Base-by-base conservation (phyloP, 2,113 vertebrate species). In the Grammomys surdaster region DNA sequence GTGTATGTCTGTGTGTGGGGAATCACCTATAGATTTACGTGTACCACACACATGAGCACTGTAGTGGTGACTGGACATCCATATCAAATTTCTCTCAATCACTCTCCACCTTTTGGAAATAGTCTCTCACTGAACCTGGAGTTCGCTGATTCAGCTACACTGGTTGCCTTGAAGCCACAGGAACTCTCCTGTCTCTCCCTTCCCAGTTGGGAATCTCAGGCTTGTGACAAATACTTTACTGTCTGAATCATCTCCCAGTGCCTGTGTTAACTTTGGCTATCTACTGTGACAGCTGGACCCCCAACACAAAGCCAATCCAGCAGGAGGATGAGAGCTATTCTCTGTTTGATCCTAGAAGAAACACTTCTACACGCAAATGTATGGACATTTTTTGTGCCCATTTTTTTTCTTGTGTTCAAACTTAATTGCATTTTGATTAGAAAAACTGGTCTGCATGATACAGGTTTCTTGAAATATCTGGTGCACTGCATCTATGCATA, bases 401-500 rank as follows among this genome's bases (percentile, higher is more conserved):
- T 88, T 90, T 96, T 92, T 58, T n/a, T 76, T 63, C 6, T 85
- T 84, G 72, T 77, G 40, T 72, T 65, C 28, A 93, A 91, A 93
- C 36, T 81, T 69, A 77, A 93, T 85, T 54, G 20, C 17, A 91
- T 87, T 88, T 84, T 73, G 75, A 28, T 33, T 24, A 93, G 69
- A 76, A 91, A 95, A 96, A 54, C 36, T 88, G 33, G 11, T 81
- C 17, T 72, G 40, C 17, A 22, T 36, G n/a, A 73, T 26, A 93
- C 10, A 91, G 13, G 40, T 40, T 58, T 81, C 63, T 48, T 77
- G 48, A 93, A 91, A 54, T 88, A 67, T n/a, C 81, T 90, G 58
- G 51, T 88, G 24, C 33, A 92, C 67, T 87, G 80, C 40, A 70
- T 14, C 20, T 81, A 76, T 76, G 26, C n/a, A 48, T 65, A 94